Conservation (phyloP, 2,888 invertebrate species). For the Agonopterix alstromeriana region DNA sequence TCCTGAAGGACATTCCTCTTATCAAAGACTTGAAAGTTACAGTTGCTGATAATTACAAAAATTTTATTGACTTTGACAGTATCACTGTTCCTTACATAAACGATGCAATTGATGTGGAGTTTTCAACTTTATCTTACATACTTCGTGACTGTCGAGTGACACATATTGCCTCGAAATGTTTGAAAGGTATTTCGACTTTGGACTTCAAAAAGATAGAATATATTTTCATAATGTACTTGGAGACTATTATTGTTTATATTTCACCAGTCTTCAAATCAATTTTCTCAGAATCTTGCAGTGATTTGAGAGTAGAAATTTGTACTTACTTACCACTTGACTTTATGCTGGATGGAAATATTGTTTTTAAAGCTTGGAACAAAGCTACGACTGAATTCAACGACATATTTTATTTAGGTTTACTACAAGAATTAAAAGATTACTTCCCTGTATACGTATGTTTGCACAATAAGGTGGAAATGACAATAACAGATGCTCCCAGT, state of each 20-base stretch:
- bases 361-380: conserved; percentile 39
- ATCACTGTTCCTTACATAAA: conserved; percentile 12
- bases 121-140: conserved; percentile 19
- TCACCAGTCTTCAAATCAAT: conserved; percentile 26
- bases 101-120: conserved; percentile 12
- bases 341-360: conserved; percentile 31
- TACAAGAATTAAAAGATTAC: conserved; percentile 26
- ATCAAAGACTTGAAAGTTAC: conserved; percentile 27
- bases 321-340: conserved; percentile 24
- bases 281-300: conserved; percentile 22
- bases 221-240: conserved; percentile 35
- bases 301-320: conserved; percentile 23
- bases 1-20: conserved; percentile 21
- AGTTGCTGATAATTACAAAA: conserved; percentile 29
- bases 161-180: conserved; percentile 21
- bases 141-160: conserved; percentile 30
- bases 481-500: conserved; percentile 21
- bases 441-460: conserved; percentile 35
- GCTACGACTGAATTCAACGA: conserved; percentile 23
- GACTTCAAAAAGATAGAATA: conserved; percentile 30
- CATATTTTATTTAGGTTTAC: conserved; percentile 20
- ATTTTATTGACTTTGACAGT: conserved; percentile 19
- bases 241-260: conserved; percentile 28
- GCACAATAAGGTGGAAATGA: conserved; percentile 23
- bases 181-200: conserved; percentile 26